Conservation (phyloP, 2,113 vertebrate genomes). For the Gymnarchus niloticus region DNA sequence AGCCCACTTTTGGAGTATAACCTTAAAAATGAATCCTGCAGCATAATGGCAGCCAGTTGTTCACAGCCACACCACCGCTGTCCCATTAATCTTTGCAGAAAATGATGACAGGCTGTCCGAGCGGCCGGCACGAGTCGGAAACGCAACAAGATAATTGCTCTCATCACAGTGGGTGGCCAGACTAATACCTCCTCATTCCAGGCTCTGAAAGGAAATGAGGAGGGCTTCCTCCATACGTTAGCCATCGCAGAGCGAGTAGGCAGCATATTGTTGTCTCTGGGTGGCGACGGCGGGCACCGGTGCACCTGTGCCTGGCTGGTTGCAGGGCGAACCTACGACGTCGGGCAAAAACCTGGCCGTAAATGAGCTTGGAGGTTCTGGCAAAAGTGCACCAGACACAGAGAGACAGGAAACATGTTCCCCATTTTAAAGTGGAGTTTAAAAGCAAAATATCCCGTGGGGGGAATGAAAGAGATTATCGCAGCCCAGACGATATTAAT, state of each 20-base stretch:
- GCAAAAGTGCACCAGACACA: not conserved
- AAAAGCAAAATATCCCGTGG: not conserved
- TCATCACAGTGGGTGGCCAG: not conserved
- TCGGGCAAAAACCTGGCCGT: not conserved
- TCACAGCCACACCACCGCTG: not conserved
- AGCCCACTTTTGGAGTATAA: not conserved
- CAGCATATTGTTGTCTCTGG: not conserved
- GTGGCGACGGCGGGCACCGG: no score
- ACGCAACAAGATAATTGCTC: constrained; percentile 11
- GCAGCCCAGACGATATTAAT: not conserved
- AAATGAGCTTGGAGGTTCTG: not conserved
- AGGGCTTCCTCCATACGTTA: not conserved
- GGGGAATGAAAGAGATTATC: not conserved
- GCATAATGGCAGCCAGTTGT: not conserved
- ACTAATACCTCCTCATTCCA: not conserved
- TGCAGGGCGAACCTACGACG: not conserved
- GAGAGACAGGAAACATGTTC: not conserved
- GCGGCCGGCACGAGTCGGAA: constrained; percentile 9
- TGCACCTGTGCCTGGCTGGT: not conserved
- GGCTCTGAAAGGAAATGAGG: not conserved
- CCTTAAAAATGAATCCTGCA: not conserved
- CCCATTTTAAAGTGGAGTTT: no score
- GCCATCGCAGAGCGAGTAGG: not conserved
- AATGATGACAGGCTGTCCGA: not conserved
- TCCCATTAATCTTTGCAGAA: constrained; percentile 17